A percentile compares a stretch with the other conserved stretches of the same genome.
Evolutionary conservation across 2,888 invertebrate species (phyloP).

Genomic region (Nasonia oneida): DNA sequence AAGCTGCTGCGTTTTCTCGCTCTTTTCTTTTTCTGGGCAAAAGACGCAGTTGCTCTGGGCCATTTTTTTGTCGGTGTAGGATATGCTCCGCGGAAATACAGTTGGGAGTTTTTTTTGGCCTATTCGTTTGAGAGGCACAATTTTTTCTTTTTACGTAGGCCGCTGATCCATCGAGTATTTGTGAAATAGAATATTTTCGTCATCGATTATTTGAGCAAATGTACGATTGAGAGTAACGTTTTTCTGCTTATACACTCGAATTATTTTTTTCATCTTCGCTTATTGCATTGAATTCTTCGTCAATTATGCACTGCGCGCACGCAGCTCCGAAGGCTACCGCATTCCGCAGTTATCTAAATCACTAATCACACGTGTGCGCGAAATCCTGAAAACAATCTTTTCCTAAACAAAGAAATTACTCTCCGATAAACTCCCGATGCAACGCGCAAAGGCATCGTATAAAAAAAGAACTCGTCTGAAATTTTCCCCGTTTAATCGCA

Average conservation of each 20-base stretch:
- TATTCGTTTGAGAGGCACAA: neutral
- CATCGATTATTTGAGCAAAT: too few species aligned
- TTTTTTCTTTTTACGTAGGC: too few species aligned
- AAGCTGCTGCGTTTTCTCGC: constrained; percentile 27
- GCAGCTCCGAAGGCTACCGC: neutral
- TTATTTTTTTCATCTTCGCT: neutral
- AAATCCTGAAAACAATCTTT: neutral
- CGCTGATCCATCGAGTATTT: too few species aligned
- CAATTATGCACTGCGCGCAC: constrained; percentile 20
- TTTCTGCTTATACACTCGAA: neutral
- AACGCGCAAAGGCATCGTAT: neutral
- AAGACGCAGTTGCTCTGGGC: neutral
- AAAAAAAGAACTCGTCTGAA: neutral
- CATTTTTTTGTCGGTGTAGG: neutral
- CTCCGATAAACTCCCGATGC: neutral
- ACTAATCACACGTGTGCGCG: constrained; percentile 22
- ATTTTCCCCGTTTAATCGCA: constrained; percentile 36
- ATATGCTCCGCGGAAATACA: neutral
- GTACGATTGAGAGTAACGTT: too few species aligned
- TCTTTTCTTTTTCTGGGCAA: constrained; percentile 7
- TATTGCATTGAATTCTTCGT: neutral
- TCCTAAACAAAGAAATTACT: neutral
- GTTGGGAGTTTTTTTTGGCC: neutral
- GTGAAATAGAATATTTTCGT: too few species aligned
- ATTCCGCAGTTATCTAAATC: constrained; percentile 18